Conservation (phyloP, 1,140 invertebrate species). For the Rhizoglyphus robini region DNA sequence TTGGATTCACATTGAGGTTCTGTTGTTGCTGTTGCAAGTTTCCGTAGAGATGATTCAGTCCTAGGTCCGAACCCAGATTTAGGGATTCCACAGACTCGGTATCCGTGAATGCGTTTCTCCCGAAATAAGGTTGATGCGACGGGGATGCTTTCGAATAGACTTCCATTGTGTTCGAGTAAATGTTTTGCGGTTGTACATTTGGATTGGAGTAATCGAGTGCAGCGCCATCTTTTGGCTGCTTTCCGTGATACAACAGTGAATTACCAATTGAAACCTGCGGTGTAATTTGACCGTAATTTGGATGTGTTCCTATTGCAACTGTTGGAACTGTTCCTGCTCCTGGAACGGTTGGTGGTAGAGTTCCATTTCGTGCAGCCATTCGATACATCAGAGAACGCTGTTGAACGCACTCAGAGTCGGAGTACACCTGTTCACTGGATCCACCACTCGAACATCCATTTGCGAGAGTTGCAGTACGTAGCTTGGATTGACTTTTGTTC, state of each 20-base stretch:
- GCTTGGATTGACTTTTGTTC: not conserved
- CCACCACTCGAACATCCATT: slow-evolving; percentile 3
- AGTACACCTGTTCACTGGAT: not conserved
- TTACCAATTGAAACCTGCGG: not conserved
- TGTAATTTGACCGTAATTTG: not conserved
- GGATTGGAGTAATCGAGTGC: not conserved
- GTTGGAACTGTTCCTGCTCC: not conserved
- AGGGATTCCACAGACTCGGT: slow-evolving; percentile 6
- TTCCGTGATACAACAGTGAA: not conserved
- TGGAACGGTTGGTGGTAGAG: not conserved
- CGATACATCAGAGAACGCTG: slow-evolving; percentile 4
- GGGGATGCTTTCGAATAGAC: not conserved
- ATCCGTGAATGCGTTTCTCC: not conserved
- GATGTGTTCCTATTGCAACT: not conserved
- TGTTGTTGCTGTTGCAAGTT: not conserved
- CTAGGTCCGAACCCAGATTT: slow-evolving; percentile 1
- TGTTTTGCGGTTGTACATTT: not conserved
- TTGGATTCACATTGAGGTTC: not conserved
- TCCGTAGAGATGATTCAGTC: not conserved
- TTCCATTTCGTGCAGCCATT: not conserved
- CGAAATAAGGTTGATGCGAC: not conserved
- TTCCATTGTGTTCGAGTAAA: not conserved
- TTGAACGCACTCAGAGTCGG: slow-evolving; percentile 6
- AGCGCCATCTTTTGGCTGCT: slow-evolving; percentile 8
- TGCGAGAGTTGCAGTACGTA: slow-evolving; percentile 1